A percentile compares a stretch with the other conserved stretches of the same genome.
phyloP scores from a whole-genome alignment of 2,888 invertebrate genomes.

The Leptinotarsa haldemani region DNA sequence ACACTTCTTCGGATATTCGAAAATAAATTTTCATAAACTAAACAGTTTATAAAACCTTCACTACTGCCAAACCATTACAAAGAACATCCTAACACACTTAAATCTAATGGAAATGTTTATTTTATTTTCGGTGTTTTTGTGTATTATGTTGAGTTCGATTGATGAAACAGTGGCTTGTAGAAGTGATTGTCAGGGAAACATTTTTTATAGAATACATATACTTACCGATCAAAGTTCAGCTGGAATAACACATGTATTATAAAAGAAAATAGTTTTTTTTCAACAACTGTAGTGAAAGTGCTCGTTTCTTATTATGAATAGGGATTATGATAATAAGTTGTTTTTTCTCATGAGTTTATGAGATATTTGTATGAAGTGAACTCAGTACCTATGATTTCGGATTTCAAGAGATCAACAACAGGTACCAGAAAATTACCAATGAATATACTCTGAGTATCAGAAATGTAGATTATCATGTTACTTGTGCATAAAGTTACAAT shows the following conservation, averaged over 20 bases:
- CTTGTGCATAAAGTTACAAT: too few relatives aligned
- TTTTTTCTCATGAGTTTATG: too few relatives aligned
- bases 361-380: too few relatives aligned
- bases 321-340: too few relatives aligned
- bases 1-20: conserved; percentile 22
- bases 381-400: too few relatives aligned
- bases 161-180: conserved; percentile 13
- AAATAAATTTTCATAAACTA: conserved; percentile 34
- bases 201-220: not conserved
- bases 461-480: too few relatives aligned
- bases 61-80: conserved; percentile 25
- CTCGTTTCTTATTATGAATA: too few relatives aligned
- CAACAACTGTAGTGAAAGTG: too few relatives aligned
- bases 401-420: too few relatives aligned
- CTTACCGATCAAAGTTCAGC: not conserved
- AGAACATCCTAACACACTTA: conserved; percentile 35
- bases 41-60: conserved; percentile 40
- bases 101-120: conserved; percentile 32
- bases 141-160: conserved; percentile 15
- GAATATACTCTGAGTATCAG: too few relatives aligned
- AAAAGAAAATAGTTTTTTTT: too few relatives aligned
- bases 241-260: not conserved
- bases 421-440: too few relatives aligned
- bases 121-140: conserved; percentile 12
- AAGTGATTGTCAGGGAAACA: not conserved